phyloP scores from a whole-genome alignment of 2,888 invertebrate species.

The Eutolmus rufibarbis region DNA sequence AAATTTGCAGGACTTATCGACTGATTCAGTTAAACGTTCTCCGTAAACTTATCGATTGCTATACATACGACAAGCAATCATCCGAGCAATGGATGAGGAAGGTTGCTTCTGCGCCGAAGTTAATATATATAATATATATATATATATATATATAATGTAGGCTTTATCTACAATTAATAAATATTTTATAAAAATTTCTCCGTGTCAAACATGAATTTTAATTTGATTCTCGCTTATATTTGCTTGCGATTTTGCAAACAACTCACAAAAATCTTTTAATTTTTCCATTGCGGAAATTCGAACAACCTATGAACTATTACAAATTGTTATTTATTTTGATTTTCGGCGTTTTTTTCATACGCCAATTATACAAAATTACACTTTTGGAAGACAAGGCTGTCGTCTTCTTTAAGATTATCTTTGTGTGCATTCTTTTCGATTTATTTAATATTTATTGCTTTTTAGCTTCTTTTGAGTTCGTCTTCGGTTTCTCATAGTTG shows the following conservation, averaged over 20 bases:
- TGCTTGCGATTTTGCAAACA: neutral
- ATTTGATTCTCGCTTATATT: neutral
- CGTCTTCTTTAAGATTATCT: neutral
- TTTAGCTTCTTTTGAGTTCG: neutral
- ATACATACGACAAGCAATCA: slow-evolving; percentile 3
- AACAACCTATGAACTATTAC: neutral
- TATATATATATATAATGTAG: neutral
- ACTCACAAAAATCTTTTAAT: neutral
- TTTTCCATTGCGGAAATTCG: neutral
- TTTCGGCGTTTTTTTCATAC: neutral
- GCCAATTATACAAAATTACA: neutral
- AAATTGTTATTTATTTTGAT: neutral
- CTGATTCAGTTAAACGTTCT: slow-evolving; percentile 27
- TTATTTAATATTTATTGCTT: slow-evolving; percentile 14
- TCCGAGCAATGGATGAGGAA: slow-evolving; percentile 31
- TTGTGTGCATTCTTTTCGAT: neutral
- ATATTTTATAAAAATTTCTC: slow-evolving; percentile 12
- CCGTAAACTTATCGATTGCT: slow-evolving; percentile 7
- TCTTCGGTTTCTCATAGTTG: neutral
- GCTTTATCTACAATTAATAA: neutral
- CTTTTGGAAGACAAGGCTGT: slow-evolving; percentile 9
- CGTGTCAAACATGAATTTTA: neutral
- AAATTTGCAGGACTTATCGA: slow-evolving; percentile 32
- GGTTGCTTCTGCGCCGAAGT: neutral
- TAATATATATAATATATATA: neutral